phyloP scores from a whole-genome alignment of 2,888 invertebrate genomes.

The Thereva nobilitata region DNA sequence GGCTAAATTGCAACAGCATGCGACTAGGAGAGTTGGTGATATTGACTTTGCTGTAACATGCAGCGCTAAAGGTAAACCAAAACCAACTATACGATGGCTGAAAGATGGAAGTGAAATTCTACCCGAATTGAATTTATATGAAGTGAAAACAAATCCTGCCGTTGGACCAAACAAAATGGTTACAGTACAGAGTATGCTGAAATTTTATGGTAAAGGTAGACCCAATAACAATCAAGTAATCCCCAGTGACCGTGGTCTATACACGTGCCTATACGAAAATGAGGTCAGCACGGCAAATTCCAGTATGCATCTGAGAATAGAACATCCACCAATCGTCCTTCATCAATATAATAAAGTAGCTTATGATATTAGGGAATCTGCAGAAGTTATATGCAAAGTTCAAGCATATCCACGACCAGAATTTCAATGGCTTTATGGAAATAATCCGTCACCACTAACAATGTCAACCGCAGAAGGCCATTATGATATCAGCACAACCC shows the following conservation, averaged over 20 bases:
- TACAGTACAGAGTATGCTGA: constrained; percentile 80
- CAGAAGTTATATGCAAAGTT: constrained; percentile 84
- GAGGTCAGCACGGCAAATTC: constrained; percentile 87
- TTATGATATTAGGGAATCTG: constrained; percentile 80
- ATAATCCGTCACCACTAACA: constrained; percentile 72
- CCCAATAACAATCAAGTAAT: constrained; percentile 76
- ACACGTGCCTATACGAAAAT: constrained; percentile 86
- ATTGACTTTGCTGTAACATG: constrained; percentile 79
- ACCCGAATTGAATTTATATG: constrained; percentile 76
- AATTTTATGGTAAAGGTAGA: constrained; percentile 78
- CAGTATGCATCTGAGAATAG: constrained; percentile 87
- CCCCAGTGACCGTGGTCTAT: constrained; percentile 84
- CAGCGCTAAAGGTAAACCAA: constrained; percentile 86
- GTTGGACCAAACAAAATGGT: constrained; percentile 79
- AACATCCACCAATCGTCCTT: constrained; percentile 86
- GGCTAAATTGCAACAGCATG: constrained; percentile 79
- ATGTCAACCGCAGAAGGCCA: constrained; percentile 78
- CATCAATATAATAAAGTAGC: constrained; percentile 88
- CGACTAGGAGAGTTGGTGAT: constrained; percentile 79
- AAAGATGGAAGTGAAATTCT: constrained; percentile 83
- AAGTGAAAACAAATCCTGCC: constrained; percentile 76
- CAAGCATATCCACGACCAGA: constrained; percentile 91
- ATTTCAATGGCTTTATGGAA: constrained; percentile 88
- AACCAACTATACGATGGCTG: constrained; percentile 81
- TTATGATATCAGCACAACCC: constrained; percentile 81